Evolutionary conservation across 2,113 vertebrate species (phyloP).

Genomic region (Percina caprodes): DNA sequence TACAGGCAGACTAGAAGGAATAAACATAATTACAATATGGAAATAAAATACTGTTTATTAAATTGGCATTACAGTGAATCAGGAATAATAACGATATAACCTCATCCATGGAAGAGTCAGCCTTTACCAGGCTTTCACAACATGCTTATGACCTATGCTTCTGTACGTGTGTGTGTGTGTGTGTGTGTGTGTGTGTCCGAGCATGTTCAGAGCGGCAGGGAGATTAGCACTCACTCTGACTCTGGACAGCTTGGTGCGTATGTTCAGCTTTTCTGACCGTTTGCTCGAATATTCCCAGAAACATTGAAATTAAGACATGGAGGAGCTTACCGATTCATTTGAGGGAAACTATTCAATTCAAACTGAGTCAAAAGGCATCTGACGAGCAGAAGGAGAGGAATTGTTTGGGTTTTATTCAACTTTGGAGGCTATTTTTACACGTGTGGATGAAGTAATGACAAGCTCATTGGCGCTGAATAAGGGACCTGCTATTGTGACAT

Average conservation of each 20-base stretch:
- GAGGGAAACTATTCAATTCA: neutral
- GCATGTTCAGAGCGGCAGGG: constrained; percentile 45
- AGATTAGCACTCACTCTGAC: constrained; percentile 35
- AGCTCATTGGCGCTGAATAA: neutral
- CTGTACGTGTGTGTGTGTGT: too few species aligned
- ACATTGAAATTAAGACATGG: neutral
- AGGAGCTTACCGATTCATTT: neutral
- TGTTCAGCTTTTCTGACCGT: neutral
- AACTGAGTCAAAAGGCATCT: neutral
- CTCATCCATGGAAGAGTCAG: neutral
- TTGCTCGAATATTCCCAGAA: constrained; percentile 24
- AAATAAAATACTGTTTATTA: neutral
- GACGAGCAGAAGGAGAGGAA: neutral
- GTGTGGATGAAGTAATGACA: neutral
- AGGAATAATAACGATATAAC: neutral
- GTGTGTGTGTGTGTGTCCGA: neutral
- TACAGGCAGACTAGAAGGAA: neutral
- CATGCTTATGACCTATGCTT: too few species aligned
- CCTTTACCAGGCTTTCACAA: constrained; percentile 4
- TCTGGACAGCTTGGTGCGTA: neutral
- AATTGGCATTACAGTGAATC: neutral
- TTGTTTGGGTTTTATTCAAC: neutral
- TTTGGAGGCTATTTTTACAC: constrained; percentile 15
- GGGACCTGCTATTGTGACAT: neutral
- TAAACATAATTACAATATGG: neutral